These are phyloP conservation scores for Ruditapes philippinarum DNA, from an alignment of 1,140 invertebrate species.

Conservation along the genomic window DNA sequence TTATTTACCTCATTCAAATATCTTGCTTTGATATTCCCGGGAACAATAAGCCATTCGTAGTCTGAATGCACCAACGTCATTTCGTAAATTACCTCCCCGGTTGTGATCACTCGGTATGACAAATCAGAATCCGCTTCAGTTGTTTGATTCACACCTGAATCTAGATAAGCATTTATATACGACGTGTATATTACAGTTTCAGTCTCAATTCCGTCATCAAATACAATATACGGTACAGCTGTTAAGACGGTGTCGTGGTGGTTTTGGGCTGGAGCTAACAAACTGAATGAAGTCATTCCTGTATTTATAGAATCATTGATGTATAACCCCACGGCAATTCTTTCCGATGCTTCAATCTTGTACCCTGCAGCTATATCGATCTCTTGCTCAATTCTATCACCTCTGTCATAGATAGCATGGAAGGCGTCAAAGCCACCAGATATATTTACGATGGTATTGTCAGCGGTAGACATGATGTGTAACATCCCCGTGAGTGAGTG, in stretches of 20 bases:
- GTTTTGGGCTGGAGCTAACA: not conserved
- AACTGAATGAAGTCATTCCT: not conserved
- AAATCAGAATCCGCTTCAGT: not conserved
- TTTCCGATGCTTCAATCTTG: not conserved
- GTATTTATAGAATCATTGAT: not conserved
- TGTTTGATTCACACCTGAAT: not conserved
- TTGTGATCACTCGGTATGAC: not conserved
- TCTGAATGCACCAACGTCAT: not conserved
- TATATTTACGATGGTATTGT: slow-evolving; percentile 50
- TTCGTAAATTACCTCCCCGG: not conserved
- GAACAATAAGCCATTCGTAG: not conserved
- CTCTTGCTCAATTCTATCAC: not conserved
- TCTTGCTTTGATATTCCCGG: not conserved
- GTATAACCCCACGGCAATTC: not conserved
- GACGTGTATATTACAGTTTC: not conserved
- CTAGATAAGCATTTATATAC: not conserved
- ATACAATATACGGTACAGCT: not conserved
- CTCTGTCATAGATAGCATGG: slow-evolving; percentile 18
- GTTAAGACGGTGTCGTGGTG: not conserved
- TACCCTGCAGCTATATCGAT: slow-evolving; percentile 1
- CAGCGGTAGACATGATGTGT: not conserved
- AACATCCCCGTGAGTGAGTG: not conserved
- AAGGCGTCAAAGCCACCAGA: slow-evolving; percentile 23
- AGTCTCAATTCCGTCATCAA: not conserved
- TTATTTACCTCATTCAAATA: not conserved